These are phyloP conservation scores for Hydrotaea diabolus DNA, from an alignment of 2,888 invertebrate genomes.

Conservation along the genomic window DNA sequence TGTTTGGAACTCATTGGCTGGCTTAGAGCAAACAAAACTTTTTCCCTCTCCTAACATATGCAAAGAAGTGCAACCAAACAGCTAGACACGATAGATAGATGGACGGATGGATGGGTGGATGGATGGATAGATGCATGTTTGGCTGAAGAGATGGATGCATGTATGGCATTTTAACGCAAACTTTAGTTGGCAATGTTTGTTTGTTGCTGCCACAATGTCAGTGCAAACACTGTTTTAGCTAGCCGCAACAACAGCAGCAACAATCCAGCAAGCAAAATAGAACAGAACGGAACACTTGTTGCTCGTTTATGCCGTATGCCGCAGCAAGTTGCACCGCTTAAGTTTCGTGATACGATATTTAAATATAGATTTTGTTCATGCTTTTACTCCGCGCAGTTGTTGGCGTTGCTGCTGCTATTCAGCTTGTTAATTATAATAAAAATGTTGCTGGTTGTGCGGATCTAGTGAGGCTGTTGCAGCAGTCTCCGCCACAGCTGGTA, in stretches of 20 bases:
- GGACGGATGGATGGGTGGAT: constrained; percentile 43
- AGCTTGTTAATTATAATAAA: constrained; percentile 69
- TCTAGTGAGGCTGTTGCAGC: background rate
- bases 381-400: constrained; percentile 36
- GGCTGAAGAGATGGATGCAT: constrained; percentile 32
- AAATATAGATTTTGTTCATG: constrained; percentile 44
- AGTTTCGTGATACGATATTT: background rate
- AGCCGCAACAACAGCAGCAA: background rate
- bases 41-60: constrained; percentile 43
- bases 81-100: constrained; percentile 1
- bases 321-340: background rate
- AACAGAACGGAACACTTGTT: constrained; percentile 9
- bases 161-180: background rate
- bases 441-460: constrained; percentile 66
- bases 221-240: too few species aligned
- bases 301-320: background rate
- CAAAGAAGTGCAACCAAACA: constrained; percentile 45
- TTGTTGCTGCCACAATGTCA: background rate
- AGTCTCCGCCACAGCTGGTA: background rate
- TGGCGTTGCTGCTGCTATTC: background rate
- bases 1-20: constrained; percentile 43
- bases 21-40: constrained; percentile 16
- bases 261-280: background rate
- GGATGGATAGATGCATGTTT: constrained; percentile 36
- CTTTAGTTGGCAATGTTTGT: too few species aligned